Base-by-base conservation (phyloP, 2,888 invertebrate species). In the Platycheirus rosarum region DNA sequence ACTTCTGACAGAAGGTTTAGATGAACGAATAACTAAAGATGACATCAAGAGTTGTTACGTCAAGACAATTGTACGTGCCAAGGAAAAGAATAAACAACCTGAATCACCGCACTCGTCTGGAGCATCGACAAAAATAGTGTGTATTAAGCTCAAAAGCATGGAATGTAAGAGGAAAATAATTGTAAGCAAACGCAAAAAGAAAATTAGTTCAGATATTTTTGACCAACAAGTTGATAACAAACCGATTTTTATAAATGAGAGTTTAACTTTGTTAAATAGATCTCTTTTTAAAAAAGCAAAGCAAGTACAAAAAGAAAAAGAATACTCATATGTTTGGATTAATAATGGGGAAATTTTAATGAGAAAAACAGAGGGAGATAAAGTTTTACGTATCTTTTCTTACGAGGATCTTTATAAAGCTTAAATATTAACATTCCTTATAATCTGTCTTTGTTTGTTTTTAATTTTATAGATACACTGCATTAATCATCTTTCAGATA, bases 1-100 rank as follows among this genome's bases (percentile, higher is more conserved):
- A 8, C 6, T 49, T 9, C n/a, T 65, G 3, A 14, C 65, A 6
- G 26, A 49, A 11, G 65, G 40, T 7, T 6, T 49, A n/a, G 51
- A n/a, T 6, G 29, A 37, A 14, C 26, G 16, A 16, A 11, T 65
- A 11, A n/a, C 37, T 18, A 16, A 49, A 6, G 3, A 51, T 29
- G 51, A 65, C 40, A 26, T 65, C 7, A 65, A 65, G 23, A n/a
- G 32, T 8, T 65, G 51, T n/a, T 26, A 35, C 29, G 18, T 48
- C 5, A 37, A 37, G 37, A 13, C 13, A 13, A 2, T 8, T 32
- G 29, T 32, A 8, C 2, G 1, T 8, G 8, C 29, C 4, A 37
- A 37, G 2, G 7, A 4, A 37, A 13, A 11, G 5, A n/a, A 23
- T 1, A 23, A 20, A 46, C n/a, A 5, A n/a, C n/a, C n/a, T n/a